Base-by-base conservation (phyloP, 2,113 vertebrate species). In the Aptenodytes forsteri region DNA sequence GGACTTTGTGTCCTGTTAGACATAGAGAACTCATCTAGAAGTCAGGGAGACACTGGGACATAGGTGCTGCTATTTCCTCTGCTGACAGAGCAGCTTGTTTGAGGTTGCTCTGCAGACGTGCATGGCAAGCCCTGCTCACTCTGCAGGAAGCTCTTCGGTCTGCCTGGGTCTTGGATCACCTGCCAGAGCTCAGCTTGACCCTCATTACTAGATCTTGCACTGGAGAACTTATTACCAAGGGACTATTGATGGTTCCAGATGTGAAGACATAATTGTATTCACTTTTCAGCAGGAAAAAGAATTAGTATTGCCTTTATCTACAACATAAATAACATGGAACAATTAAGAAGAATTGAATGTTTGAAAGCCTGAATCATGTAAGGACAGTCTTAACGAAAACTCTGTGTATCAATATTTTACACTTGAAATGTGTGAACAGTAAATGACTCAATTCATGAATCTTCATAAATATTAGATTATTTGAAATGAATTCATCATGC, bases 401-500 rank as follows among this genome's bases (percentile, higher is more conserved):
- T 64, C 69, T 69, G 8, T 84, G 22, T 79, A 87, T 94, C 78
- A 91, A 96, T 93, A 94, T 95, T 96, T 97, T 87, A 93, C 69
- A 56, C 46, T 89, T 80, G 80, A 87, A 94, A 89, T 89, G 65
- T 85, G 38, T 73, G 91, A 94, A 91, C 46, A 77, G 30, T 72
- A 84, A 89, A 82, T 91, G 16, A 85, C 77, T 93, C 58, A 90
- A 94, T 93, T 92, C 56, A 46, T 30, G 20, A 87, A 69, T 80
- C 66, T 91, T 96, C 75, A 93, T 97, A 84, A 95, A 96, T 93
- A 96, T 91, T 95, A 54, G 40, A 97, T 97, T 82, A 77, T 87
- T 83, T 66, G 87, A 96, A 93, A 85, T 66, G 46, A 26, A 61
- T 89, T 87, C 78, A 62, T 91, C 40, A 66, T 65, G 46, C 20